Conservation (phyloP, 2,113 vertebrate species). For the Sterrhoptilus dennistouni region DNA sequence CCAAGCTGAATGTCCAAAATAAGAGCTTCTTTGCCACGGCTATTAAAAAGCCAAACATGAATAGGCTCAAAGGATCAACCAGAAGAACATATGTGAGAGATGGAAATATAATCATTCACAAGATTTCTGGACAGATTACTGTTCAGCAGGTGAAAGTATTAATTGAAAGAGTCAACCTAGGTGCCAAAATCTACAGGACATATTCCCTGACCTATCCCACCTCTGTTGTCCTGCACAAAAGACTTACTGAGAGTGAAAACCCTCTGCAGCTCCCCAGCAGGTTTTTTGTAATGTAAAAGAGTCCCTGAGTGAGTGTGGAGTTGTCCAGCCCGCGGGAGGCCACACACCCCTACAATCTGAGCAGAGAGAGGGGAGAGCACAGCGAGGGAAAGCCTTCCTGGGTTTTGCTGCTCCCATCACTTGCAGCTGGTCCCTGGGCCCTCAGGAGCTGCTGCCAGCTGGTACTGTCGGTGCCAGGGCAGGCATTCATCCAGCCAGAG, state of each 20-base stretch:
- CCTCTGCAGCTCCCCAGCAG: not conserved
- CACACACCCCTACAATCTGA: not conserved
- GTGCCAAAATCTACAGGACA: not conserved
- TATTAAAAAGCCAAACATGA: not conserved
- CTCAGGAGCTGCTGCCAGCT: not conserved
- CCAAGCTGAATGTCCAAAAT: not conserved
- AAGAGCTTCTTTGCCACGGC: not conserved
- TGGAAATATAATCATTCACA: not conserved
- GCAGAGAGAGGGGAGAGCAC: not conserved
- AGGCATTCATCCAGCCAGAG: not conserved
- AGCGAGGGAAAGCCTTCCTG: not conserved
- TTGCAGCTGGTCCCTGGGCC: not conserved
- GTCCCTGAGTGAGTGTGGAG: not conserved
- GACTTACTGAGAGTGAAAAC: not conserved
- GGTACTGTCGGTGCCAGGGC: not conserved
- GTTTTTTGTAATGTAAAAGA: not conserved
- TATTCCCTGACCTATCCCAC: not conserved
- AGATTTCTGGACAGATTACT: not conserved
- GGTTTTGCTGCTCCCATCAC: not conserved
- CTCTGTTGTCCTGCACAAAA: not conserved
- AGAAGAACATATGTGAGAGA: not conserved
- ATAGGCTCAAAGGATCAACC: not conserved
- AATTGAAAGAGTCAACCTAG: not conserved
- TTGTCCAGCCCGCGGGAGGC: not conserved
- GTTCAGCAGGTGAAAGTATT: constrained; percentile 18